Percentiles rank a stretch among this genome's conserved stretches.
phyloP scores from a whole-genome alignment of 2,888 invertebrate species.

The Acleris laterana region DNA sequence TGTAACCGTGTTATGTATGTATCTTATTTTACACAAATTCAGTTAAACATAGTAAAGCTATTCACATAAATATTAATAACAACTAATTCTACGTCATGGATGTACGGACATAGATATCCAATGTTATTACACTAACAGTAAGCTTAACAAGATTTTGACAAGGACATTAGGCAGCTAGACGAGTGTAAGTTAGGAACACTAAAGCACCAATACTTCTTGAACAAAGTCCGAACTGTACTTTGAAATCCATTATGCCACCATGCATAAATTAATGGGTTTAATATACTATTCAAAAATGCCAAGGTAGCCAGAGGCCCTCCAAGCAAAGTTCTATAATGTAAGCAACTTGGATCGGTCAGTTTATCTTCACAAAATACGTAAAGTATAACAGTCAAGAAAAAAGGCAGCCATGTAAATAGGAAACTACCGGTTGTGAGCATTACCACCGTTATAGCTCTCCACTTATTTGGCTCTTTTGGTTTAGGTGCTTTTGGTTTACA shows the following conservation, averaged over 20 bases:
- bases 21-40: not conserved
- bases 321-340: slow-evolving; percentile 75
- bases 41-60: not conserved
- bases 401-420: slow-evolving; percentile 86
- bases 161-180: slow-evolving; percentile 17
- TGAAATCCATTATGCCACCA: slow-evolving; percentile 89
- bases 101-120: too few relatives aligned
- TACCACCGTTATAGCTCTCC: slow-evolving; percentile 86
- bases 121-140: too few relatives aligned
- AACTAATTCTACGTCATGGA: not conserved
- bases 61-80: not conserved
- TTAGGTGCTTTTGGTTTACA: slow-evolving; percentile 44
- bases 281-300: slow-evolving; percentile 85
- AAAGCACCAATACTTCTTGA: slow-evolving; percentile 18
- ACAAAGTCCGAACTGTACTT: slow-evolving; percentile 60
- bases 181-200: slow-evolving; percentile 10
- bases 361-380: slow-evolving; percentile 82
- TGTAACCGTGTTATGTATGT: too few relatives aligned
- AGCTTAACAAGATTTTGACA: slow-evolving; percentile 8
- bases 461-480: slow-evolving; percentile 75
- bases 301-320: slow-evolving; percentile 85
- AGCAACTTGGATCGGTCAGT: slow-evolving; percentile 72
- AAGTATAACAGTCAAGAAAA: slow-evolving; percentile 82
- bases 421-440: slow-evolving; percentile 86
- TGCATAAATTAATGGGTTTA: slow-evolving; percentile 87